phyloP scores from a whole-genome alignment of 1,140 invertebrate species.

The Philotrypesis tridentata region DNA sequence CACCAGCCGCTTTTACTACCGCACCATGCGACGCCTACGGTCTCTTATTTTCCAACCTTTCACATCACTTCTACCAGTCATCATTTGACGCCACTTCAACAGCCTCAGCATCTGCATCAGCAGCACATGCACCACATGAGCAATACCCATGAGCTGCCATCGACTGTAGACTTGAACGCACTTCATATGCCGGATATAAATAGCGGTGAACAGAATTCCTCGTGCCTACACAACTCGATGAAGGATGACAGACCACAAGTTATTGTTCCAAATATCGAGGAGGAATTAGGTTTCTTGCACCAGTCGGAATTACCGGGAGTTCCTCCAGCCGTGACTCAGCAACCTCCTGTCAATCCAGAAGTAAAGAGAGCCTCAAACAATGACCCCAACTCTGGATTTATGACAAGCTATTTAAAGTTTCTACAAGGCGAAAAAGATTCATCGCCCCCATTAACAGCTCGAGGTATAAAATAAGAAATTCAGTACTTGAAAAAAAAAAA shows the following conservation, averaged over 20 bases:
- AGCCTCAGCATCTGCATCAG: slow-evolving; percentile 16
- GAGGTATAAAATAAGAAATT: slow-evolving; percentile 62
- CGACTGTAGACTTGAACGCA: slow-evolving; percentile 74
- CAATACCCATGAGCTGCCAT: slow-evolving; percentile 77
- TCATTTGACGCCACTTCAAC: neutral
- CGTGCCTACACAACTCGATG: slow-evolving; percentile 54
- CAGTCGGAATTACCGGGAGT: neutral
- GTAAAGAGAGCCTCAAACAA: slow-evolving; percentile 73
- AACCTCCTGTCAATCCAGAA: slow-evolving; percentile 6
- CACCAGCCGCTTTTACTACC: slow-evolving; percentile 79
- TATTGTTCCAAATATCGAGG: slow-evolving; percentile 89
- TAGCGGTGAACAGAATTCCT: slow-evolving; percentile 47
- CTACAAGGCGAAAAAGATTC: slow-evolving; percentile 86
- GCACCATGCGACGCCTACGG: slow-evolving; percentile 73
- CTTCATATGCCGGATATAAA: slow-evolving; percentile 56
- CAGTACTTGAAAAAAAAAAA: neutral
- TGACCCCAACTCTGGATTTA: slow-evolving; percentile 83
- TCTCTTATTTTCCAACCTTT: slow-evolving; percentile 82
- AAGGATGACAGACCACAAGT: slow-evolving; percentile 84
- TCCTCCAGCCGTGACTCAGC: neutral
- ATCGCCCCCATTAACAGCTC: slow-evolving; percentile 81
- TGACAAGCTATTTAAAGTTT: slow-evolving; percentile 89
- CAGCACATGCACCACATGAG: slow-evolving; percentile 14
- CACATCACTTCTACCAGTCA: slow-evolving; percentile 71
- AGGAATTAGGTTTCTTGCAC: slow-evolving; percentile 84